These are phyloP conservation scores for Aculops lycopersici DNA, from an alignment of 1,140 invertebrate genomes.

Conservation along the genomic window DNA sequence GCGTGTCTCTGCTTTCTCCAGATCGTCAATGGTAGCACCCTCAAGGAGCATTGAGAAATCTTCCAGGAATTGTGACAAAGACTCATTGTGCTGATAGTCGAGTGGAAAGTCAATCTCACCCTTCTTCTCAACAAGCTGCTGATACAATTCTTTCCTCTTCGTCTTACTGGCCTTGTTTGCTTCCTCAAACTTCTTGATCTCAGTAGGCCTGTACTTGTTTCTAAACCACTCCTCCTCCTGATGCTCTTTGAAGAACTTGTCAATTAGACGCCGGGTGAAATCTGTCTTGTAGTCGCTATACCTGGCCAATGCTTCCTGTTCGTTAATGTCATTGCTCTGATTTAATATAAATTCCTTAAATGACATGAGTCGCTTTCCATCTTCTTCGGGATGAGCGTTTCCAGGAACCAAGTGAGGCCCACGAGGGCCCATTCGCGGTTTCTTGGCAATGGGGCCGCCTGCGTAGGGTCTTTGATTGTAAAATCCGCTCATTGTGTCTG, in stretches of 20 bases:
- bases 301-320: slow-evolving; percentile 78
- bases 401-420: too few species aligned
- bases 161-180: too few species aligned
- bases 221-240: slow-evolving; percentile 99
- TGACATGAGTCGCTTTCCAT: too few species aligned
- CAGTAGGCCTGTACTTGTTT: slow-evolving; percentile 90
- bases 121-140: too few species aligned
- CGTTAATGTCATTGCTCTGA: slow-evolving; percentile 84
- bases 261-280: slow-evolving; percentile 73
- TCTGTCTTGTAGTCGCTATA: slow-evolving; percentile 97
- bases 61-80: slow-evolving; percentile 58
- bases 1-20: slow-evolving; percentile 23
- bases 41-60: slow-evolving; percentile 85
- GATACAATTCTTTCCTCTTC: too few species aligned
- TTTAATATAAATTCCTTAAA: slow-evolving; percentile 84
- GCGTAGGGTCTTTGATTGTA: too few species aligned
- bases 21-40: slow-evolving; percentile 75
- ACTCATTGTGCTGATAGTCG: too few species aligned
- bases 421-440: too few species aligned
- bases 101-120: too few species aligned
- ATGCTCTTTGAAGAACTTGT: slow-evolving; percentile 92
- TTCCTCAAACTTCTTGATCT: slow-evolving; percentile 55
- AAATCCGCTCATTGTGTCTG: too few species aligned
- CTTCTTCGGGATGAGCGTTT: too few species aligned
- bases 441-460: too few species aligned